Evolutionary conservation across 2,797 vertebrate species (phyloP).

Genomic region (Macropus fuliginosus): DNA sequence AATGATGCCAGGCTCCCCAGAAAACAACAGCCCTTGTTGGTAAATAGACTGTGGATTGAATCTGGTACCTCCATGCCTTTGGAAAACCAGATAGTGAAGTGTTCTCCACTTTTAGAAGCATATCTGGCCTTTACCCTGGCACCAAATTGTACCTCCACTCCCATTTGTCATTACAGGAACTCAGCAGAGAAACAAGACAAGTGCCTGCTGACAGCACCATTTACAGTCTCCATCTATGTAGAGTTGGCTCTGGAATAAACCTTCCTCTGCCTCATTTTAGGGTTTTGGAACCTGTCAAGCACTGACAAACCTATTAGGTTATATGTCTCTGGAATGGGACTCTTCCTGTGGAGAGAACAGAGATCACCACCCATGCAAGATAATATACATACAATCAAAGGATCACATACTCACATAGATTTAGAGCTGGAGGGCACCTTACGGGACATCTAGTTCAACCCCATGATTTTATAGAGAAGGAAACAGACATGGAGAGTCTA

Average conservation of each 20-base stretch:
- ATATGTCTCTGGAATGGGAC: not conserved
- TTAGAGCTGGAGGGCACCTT: not conserved
- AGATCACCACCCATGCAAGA: not conserved
- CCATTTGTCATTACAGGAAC: not conserved
- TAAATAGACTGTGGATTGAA: not conserved
- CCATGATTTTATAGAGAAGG: not conserved
- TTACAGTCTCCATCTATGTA: not conserved
- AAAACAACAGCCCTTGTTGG: not conserved
- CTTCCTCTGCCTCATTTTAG: not conserved
- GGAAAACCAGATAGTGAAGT: not conserved
- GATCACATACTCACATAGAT: not conserved
- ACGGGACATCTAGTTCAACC: not conserved
- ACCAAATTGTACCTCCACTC: not conserved
- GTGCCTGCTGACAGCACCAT: not conserved
- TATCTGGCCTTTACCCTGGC: not conserved
- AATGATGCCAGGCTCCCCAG: not conserved
- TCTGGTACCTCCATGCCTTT: not conserved
- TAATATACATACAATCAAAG: not conserved
- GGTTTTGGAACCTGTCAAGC: not conserved
- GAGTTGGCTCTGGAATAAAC: not conserved
- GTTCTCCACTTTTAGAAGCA: not conserved
- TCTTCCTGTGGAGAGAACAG: not conserved
- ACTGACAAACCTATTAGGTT: not conserved
- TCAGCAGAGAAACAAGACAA: not conserved
- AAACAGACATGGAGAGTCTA: not conserved